Percentiles rank a stretch among this genome's conserved stretches.
These are phyloP conservation scores for Thymelicus sylvestris DNA, from an alignment of 2,888 invertebrate species.

Conservation along the genomic window DNA sequence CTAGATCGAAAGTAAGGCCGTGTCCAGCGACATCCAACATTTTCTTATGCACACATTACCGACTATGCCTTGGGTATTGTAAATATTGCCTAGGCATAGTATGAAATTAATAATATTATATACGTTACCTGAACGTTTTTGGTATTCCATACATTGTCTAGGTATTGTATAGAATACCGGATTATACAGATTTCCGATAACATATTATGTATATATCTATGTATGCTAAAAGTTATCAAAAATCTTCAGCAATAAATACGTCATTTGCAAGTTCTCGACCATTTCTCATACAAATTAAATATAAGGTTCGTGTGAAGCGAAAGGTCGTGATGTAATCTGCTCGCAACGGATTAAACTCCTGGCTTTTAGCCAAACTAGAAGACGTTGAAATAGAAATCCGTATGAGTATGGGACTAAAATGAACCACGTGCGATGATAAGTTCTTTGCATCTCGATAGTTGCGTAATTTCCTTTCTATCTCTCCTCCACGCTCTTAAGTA, in stretches of 20 bases:
- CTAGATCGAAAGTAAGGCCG: no score
- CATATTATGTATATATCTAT: background rate
- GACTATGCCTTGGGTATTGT: no score
- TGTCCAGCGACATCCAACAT: no score
- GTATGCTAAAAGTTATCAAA: background rate
- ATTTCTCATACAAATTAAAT: slow-evolving; percentile 42
- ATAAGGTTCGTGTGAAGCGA: slow-evolving; percentile 37
- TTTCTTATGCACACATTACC: no score
- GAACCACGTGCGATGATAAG: background rate
- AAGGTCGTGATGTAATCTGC: slow-evolving; percentile 17
- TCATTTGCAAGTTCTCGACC: slow-evolving; percentile 11
- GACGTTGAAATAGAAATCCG: slow-evolving; percentile 21
- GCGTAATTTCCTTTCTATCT: slow-evolving; percentile 19
- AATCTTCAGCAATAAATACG: background rate
- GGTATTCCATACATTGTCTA: no score
- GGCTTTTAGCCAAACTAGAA: slow-evolving; percentile 25
- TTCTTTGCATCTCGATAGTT: slow-evolving; percentile 18
- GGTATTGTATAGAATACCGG: no score
- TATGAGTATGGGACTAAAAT: slow-evolving; percentile 9
- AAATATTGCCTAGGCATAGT: no score
- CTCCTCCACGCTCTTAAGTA: slow-evolving; percentile 6
- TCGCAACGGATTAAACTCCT: slow-evolving; percentile 26
- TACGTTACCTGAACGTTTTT: no score
- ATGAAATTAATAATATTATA: no score
- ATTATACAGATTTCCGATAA: no score